Evolutionary conservation across 2,888 invertebrate genomes (phyloP), one percentile per base, ranked within the genome.

Genomic region (Ariolimax columbianus): DNA sequence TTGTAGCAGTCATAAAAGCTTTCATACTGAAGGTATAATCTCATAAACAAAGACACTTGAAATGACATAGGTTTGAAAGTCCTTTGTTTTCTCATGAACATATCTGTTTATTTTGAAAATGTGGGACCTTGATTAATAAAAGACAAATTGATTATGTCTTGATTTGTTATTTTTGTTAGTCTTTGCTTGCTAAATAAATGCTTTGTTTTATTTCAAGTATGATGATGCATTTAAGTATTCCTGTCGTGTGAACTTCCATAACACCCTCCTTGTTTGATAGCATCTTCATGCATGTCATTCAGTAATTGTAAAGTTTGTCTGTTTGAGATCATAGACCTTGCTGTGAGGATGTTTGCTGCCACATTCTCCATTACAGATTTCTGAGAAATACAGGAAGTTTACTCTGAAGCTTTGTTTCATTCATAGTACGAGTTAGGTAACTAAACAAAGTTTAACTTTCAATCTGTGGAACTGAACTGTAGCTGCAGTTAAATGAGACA

Each of bases 331-430:
- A 59, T 86, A 86, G 40, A 92, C 87, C 68, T 88, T 80, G 84
- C 92, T 92, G 88, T 92, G 91, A 11, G 92, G 92, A 81, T 93
- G 92, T 11, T 89, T 88, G 77, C 92, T 92, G 81, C 92, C 92
- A 86, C 93, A 93, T 81, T 92, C 92, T 14, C 92, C 92, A 84
- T 92, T 92, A 83, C 93, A 93, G 70, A 93, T 85, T 68, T 89
- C 92, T 92, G 89, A 68, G 89, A 88, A 81, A 80, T 73, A 43
- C 23, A 73, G n/a, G n/a, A n/a, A 73, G 40, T 19, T n/a, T 47
- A 47, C 7, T 47, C 47, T 47, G 47, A 47, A 47, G 14, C 7
- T 47, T 11, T n/a, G n/a, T n/a, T n/a, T n/a, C n/a, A n/a, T n/a
- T n/a, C n/a, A n/a, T n/a, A n/a, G n/a, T n/a, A n/a, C n/a, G n/a